Evolutionary conservation across 1,140 invertebrate genomes (phyloP).

Genomic region (Megalopta genalis): DNA sequence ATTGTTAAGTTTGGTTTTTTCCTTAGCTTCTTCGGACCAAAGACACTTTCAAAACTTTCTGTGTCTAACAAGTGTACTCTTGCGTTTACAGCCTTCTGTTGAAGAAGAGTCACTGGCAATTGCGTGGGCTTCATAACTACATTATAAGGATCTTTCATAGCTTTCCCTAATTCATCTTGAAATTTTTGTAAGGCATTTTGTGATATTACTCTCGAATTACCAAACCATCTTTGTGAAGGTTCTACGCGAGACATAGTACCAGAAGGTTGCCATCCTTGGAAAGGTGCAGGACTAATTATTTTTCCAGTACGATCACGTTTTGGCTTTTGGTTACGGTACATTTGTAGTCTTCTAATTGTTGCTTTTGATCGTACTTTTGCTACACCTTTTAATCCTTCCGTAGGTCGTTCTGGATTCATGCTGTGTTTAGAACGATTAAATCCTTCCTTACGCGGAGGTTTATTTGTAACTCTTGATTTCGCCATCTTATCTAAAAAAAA

Average conservation of each 20-base stretch:
- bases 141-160: constrained; percentile 97
- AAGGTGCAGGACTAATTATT: constrained; percentile 96
- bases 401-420: constrained; percentile 92
- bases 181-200: constrained; percentile 98
- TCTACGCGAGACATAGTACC: constrained; percentile 96
- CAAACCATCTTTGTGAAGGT: constrained; percentile 99
- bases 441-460: constrained; percentile 87
- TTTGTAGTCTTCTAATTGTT: constrained; percentile 97
- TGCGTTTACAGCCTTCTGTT: constrained; percentile 94
- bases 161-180: constrained; percentile 96
- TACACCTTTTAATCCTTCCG: constrained; percentile 90
- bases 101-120: constrained; percentile 95
- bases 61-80: constrained; percentile 97
- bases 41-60: constrained; percentile 95
- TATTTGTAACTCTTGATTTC: constrained; percentile 85
- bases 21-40: constrained; percentile 95
- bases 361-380: constrained; percentile 92
- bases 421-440: constrained; percentile 90
- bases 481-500: constrained; percentile 81
- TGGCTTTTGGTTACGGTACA: constrained; percentile 98
- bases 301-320: constrained; percentile 95
- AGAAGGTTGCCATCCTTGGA: constrained; percentile 92
- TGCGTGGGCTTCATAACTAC: constrained; percentile 98
- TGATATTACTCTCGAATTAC: constrained; percentile 94
- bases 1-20: constrained; percentile 94